Percentiles rank a stretch among this genome's conserved stretches.
These are phyloP conservation scores for Ooceraea biroi DNA, from an alignment of 1,140 invertebrate species.

Conservation along the genomic window DNA sequence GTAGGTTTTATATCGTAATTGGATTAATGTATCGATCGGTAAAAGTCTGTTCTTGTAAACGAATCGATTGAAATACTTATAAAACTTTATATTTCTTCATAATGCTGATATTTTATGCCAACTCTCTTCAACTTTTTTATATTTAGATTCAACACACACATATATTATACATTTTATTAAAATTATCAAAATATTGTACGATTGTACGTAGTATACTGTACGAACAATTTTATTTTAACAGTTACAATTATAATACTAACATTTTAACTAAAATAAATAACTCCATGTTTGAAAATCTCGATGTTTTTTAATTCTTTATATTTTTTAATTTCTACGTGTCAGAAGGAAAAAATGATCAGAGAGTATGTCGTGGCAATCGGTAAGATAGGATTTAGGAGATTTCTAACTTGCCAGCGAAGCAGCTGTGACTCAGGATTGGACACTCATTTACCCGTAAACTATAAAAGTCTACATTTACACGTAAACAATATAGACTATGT, in stretches of 20 bases:
- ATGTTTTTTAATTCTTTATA: background rate
- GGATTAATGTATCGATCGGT: slow-evolving; percentile 18
- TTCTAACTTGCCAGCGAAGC: slow-evolving; percentile 78
- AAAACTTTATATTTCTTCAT: background rate
- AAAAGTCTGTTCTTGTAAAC: background rate
- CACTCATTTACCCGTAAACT: too few species aligned
- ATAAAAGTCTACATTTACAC: too few species aligned
- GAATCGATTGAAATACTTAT: background rate
- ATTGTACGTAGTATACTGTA: background rate
- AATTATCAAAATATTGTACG: background rate
- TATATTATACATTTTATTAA: background rate
- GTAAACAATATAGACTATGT: too few species aligned
- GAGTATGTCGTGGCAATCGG: slow-evolving; percentile 65
- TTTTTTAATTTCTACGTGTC: background rate
- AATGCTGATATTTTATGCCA: background rate
- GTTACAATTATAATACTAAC: background rate
- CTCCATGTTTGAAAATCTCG: background rate
- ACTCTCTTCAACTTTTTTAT: background rate
- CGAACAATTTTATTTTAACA: background rate
- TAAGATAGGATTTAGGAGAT: slow-evolving; percentile 80
- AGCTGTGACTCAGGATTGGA: too few species aligned
- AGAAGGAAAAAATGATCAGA: slow-evolving; percentile 62
- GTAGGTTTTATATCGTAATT: background rate
- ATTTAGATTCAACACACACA: background rate
- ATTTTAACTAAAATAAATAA: slow-evolving; percentile 20